These are phyloP conservation scores for Rhynchomys soricoides DNA, from an alignment of 2,113 vertebrate genomes.

Conservation along the genomic window DNA sequence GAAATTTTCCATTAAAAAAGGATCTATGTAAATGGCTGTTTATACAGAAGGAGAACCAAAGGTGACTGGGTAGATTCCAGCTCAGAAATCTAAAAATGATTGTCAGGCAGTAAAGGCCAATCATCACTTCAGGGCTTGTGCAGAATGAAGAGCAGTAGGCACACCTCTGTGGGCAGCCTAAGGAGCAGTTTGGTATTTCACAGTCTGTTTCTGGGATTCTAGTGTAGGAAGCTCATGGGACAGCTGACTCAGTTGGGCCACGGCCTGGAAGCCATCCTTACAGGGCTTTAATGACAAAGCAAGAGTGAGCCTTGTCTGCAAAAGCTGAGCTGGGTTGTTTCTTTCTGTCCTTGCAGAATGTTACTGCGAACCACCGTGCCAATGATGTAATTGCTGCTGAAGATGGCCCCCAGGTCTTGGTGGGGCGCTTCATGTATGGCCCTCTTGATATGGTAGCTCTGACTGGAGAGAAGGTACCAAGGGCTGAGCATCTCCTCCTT, in stretches of 20 bases:
- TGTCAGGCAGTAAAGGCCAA: background rate
- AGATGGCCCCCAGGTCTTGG: conserved; percentile 93
- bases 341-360: conserved; percentile 88
- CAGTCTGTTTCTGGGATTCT: background rate
- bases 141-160: background rate
- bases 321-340: background rate
- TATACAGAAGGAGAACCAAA: background rate
- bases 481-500: background rate
- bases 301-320: background rate
- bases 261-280: background rate
- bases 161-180: accelerated
- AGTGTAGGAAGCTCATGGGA: background rate
- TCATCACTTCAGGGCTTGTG: accelerated
- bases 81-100: background rate
- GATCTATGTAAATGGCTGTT: background rate
- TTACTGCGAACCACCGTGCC: conserved; percentile 96
- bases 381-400: conserved; percentile 95
- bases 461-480: conserved; percentile 96
- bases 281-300: background rate
- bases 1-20: background rate
- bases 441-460: conserved; percentile 99
- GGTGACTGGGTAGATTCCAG: background rate
- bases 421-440: conserved; percentile 99
- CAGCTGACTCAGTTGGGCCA: background rate
- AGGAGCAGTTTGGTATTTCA: background rate